Percentiles rank a stretch among this genome's conserved stretches.
phyloP scores from a whole-genome alignment of 2,797 vertebrate species.

The Cheracebus regulus region DNA sequence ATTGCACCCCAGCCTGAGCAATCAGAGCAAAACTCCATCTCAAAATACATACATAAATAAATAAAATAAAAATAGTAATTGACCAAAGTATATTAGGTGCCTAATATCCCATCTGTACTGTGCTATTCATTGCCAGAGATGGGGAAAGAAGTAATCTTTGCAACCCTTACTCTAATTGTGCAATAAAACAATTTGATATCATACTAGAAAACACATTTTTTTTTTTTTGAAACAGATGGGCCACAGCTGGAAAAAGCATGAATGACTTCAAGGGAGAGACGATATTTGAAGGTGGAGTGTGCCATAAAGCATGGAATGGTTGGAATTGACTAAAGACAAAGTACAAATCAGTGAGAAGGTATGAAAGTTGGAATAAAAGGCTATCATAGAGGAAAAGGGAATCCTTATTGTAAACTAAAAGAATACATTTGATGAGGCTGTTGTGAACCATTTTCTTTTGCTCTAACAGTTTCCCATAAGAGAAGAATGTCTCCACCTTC shows the following conservation, averaged over 20 bases:
- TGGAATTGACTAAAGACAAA: background rate
- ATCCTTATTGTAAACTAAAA: background rate
- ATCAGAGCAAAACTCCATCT: too few relatives aligned
- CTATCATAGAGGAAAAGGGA: background rate
- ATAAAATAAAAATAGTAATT: background rate
- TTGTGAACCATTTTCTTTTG: background rate
- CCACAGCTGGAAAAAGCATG: background rate
- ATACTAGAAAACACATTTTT: background rate
- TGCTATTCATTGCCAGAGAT: background rate
- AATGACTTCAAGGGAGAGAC: background rate
- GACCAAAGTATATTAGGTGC: background rate
- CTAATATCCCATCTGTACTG: background rate
- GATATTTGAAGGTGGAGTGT: background rate
- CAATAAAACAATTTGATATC: background rate
- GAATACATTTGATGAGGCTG: background rate
- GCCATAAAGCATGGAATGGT: background rate
- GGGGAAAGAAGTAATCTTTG: background rate
- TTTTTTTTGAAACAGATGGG: background rate
- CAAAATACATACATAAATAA: too few relatives aligned
- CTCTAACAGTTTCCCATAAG: background rate
- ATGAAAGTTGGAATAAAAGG: background rate
- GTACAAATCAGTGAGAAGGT: background rate
- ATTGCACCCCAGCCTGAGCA: too few relatives aligned
- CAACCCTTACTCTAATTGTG: background rate
- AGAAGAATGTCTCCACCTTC: background rate